Percentiles rank a stretch among this genome's conserved stretches.
phyloP scores from a whole-genome alignment of 2,797 vertebrate species.

The Lutjanus argentimaculatus region DNA sequence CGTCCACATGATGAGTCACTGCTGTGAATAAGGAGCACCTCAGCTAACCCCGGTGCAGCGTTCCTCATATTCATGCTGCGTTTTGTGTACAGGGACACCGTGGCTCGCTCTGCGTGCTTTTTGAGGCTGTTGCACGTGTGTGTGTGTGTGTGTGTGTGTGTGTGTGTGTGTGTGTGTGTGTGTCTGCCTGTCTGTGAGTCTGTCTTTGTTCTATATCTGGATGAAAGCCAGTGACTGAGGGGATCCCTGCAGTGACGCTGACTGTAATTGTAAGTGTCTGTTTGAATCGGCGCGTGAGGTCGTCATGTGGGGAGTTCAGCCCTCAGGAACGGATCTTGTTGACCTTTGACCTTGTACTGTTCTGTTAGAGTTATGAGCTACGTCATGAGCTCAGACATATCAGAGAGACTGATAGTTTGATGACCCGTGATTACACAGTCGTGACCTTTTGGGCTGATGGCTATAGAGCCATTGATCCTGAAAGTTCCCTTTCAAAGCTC shows the following conservation, averaged over 20 bases:
- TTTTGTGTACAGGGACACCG: constrained; percentile 1
- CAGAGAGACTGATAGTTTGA: constrained; percentile 19
- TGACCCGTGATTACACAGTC: constrained; percentile 20
- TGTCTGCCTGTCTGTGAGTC: constrained; percentile 18
- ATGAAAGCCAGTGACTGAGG: constrained; percentile 38
- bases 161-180: constrained; percentile 35
- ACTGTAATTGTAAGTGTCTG: constrained; percentile 51
- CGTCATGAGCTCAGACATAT: constrained; percentile 15
- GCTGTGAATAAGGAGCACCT: constrained; percentile 47
- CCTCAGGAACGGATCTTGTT: constrained; percentile 19
- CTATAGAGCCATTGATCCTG: constrained; percentile 44
- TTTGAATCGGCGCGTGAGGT: constrained; percentile 32
- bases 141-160: constrained; percentile 25
- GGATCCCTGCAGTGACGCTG: constrained; percentile 51
- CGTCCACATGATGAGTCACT: constrained; percentile 53
- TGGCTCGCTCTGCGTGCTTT: constrained; percentile 20
- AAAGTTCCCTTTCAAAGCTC: constrained; percentile 41
- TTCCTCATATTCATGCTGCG: constrained; percentile 7
- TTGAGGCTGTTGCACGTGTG: constrained; percentile 36
- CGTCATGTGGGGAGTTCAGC: constrained; percentile 32
- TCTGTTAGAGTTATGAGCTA: constrained; percentile 18
- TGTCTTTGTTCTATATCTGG: constrained; percentile 35
- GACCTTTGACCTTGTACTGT: constrained; percentile 60
- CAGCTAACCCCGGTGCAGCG: constrained; percentile 23
- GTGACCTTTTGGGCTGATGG: constrained; percentile 23